Conservation (phyloP, 92 coral and sea anemone species). For the Actinostola sp. region DNA sequence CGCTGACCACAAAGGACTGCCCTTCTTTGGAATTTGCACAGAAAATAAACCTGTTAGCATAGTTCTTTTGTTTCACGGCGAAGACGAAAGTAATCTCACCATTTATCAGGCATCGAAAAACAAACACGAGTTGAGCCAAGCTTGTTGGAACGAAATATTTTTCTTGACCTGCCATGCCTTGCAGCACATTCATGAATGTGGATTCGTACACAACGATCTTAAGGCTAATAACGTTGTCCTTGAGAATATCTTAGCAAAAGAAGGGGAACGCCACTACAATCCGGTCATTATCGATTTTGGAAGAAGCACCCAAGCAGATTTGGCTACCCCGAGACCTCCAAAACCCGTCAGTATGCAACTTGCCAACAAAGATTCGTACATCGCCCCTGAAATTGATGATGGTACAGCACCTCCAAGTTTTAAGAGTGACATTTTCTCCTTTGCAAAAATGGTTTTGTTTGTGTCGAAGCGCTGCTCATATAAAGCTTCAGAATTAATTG, state of each 20-base stretch:
- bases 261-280: not conserved
- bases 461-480: not conserved
- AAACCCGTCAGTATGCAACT: not conserved
- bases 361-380: too few relatives aligned
- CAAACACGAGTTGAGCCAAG: not conserved
- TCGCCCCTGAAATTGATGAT: too few relatives aligned
- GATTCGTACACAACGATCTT: too few relatives aligned
- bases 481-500: too few relatives aligned
- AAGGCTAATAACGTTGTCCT: slow-evolving; percentile 16
- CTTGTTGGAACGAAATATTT: too few relatives aligned
- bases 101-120: not conserved
- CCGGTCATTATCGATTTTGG: slow-evolving; percentile 24
- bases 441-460: slow-evolving; percentile 1
- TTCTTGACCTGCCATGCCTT: too few relatives aligned
- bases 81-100: not conserved
- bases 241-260: not conserved
- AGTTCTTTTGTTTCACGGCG: slow-evolving; percentile 18
- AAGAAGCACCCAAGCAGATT: slow-evolving; percentile 1
- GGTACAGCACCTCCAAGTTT: slow-evolving; percentile 3
- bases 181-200: too few relatives aligned
- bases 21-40: slow-evolving; percentile 17
- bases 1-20: slow-evolving; percentile 8
- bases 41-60: slow-evolving; percentile 4
- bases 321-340: slow-evolving; percentile 5
- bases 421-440: not conserved